phyloP scores from a whole-genome alignment of 2,888 invertebrate genomes.

The Melanotus villosus region DNA sequence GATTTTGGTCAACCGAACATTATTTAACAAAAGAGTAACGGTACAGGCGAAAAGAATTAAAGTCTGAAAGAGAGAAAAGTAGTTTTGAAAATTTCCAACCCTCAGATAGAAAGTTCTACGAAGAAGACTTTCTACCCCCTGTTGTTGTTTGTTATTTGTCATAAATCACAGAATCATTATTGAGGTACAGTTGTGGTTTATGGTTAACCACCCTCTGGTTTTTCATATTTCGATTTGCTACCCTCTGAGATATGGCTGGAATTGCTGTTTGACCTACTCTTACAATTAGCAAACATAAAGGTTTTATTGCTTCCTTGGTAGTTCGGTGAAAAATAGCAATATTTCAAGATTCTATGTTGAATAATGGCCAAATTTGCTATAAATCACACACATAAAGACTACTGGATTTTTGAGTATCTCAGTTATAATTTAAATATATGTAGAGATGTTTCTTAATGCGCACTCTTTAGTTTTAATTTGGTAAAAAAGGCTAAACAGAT shows the following conservation, averaged over 20 bases:
- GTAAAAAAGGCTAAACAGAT: no score
- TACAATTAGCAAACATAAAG: conserved; percentile 16
- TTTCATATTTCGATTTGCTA: conserved; percentile 30
- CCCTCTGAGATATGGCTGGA: conserved; percentile 27
- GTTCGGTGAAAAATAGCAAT: neutral
- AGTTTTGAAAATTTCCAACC: neutral
- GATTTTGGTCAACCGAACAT: neutral
- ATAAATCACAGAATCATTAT: conserved; percentile 49
- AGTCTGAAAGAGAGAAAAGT: neutral
- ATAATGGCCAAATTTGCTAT: neutral
- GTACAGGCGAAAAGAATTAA: neutral
- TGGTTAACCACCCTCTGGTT: conserved; percentile 57
- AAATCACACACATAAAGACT: neutral
- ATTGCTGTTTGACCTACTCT: conserved; percentile 37
- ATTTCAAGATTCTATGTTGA: neutral
- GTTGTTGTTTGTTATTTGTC: conserved; percentile 36
- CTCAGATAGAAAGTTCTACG: conserved; percentile 23
- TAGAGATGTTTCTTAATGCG: no score
- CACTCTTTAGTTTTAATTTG: no score
- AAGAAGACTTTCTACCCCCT: conserved; percentile 53
- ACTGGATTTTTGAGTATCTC: no score
- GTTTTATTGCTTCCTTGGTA: conserved; percentile 9
- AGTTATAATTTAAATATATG: no score
- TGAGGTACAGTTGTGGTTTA: conserved; percentile 55
- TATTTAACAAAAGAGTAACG: conserved; percentile 28